Base-by-base conservation (phyloP, 2,113 vertebrate species). In the Lepus europaeus region DNA sequence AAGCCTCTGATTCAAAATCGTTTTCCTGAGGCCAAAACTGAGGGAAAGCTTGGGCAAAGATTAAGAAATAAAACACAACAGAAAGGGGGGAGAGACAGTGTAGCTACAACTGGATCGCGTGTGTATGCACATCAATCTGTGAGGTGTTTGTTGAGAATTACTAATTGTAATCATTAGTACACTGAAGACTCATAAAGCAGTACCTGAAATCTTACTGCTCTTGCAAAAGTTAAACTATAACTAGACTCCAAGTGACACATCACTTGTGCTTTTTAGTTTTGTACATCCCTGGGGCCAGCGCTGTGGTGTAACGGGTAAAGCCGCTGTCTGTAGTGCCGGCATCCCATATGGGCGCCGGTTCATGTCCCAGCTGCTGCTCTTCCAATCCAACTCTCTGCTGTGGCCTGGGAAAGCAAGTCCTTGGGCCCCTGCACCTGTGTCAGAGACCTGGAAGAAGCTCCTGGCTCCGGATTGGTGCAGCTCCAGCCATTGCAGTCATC, bases 81-180 rank as follows among this genome's bases (percentile, higher is more conserved):
- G 66, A 5, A 4, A 14, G 23, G 6, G 31, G 20, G 17, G 20
- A 17, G 22, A 2, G 12, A 27, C 16, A 6, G 4, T 0, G 0
- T 4, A 77, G 45, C 53, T 86, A 17, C 27, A 77, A 77, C 11
- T 2, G 20, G 70, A 36, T 11, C 9, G 12, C 29, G 12, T 25
- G 25, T n/a, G 5, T 31, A 16, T 2, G 29, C 5, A 19, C 17
- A 19, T 66, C 33, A 86, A 64, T 27, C 45, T 16, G n/a, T 39
- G 16, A 80, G 88, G 10, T 49, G 2, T 59, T 36, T 59, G 16
- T 3, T 53, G 61, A 86, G 49, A 86, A 19, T 81, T 16, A 80
- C 4, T 69, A 33, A 70, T 63, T 81, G 56, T 11, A 80, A 64
- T n/a, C 17, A 61, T 12, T 27, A 79, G 16, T 16, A 19, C 9